Conservation (phyloP, 2,113 vertebrate species). For the Prolemur simus region DNA sequence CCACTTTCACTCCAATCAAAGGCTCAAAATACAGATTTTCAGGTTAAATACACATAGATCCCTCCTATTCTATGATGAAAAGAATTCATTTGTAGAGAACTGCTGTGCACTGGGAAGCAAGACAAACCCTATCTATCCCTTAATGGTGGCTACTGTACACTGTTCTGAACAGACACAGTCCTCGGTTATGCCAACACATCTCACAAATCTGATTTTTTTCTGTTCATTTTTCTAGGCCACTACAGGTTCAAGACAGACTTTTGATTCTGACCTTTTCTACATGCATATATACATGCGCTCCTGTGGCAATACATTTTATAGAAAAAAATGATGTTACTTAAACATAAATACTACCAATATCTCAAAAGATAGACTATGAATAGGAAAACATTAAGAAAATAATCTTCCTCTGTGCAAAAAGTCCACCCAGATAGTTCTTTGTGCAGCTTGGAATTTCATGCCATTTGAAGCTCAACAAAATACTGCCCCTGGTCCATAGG, state of each 20-base stretch:
- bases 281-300: neutral
- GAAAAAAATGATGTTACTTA: neutral
- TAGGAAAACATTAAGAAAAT: constrained; percentile 39
- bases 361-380: neutral
- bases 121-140: neutral
- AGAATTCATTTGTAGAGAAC: constrained; percentile 1
- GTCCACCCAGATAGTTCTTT: neutral
- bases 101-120: neutral
- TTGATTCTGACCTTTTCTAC: constrained; percentile 29
- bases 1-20: neutral
- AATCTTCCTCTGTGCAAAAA: neutral
- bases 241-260: neutral
- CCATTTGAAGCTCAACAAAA: neutral
- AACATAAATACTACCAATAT: neutral
- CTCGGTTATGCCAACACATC: neutral
- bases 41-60: neutral
- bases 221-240: neutral
- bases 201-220: neutral
- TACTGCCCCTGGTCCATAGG: neutral
- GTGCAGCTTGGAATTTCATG: neutral
- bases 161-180: neutral
- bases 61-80: neutral
- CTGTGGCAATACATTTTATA: neutral
- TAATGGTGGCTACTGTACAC: neutral
- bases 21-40: neutral